Evolutionary conservation across 2,888 invertebrate genomes (phyloP).

Genomic region (Parochlus steinenii): DNA sequence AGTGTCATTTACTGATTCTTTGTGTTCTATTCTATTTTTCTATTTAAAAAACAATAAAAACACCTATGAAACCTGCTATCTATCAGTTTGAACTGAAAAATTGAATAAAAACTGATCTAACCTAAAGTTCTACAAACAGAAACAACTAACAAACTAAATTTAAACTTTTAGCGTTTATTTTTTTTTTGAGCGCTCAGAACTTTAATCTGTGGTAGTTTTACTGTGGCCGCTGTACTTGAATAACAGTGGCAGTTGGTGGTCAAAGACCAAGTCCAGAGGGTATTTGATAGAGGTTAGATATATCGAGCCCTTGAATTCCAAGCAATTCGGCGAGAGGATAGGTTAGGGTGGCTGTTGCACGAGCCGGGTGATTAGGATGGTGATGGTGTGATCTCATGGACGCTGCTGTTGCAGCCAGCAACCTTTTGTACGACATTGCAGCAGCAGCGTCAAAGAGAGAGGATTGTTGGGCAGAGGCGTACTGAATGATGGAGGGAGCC

Average conservation of each 20-base stretch:
- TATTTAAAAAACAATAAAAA: too few relatives aligned
- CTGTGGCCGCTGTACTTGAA: constrained; percentile 24
- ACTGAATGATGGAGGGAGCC: constrained; percentile 32
- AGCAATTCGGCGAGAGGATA: constrained; percentile 56
- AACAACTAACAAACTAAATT: constrained; percentile 3
- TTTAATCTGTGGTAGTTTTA: constrained; percentile 14
- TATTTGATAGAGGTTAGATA: constrained; percentile 52
- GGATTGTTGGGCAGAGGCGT: constrained; percentile 43
- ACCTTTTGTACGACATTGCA: constrained; percentile 27
- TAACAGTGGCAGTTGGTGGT: constrained; percentile 33
- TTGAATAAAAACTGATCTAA: background rate
- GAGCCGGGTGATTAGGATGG: constrained; percentile 29
- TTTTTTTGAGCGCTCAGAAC: background rate
- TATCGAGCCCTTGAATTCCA: constrained; percentile 49
- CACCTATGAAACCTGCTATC: too few relatives aligned
- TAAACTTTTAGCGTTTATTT: constrained; percentile 5
- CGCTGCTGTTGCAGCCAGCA: constrained; percentile 29
- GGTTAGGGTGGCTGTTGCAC: constrained; percentile 38
- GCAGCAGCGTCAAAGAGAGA: constrained; percentile 29
- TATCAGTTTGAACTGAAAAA: background rate
- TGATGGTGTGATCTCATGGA: constrained; percentile 27
- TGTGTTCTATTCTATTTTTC: too few relatives aligned
- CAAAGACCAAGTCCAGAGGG: constrained; percentile 54
- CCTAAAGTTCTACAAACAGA: background rate
- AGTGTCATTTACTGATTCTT: constrained; percentile 7